Conservation (phyloP, 2,888 invertebrate genomes). For the Patella depressa region DNA sequence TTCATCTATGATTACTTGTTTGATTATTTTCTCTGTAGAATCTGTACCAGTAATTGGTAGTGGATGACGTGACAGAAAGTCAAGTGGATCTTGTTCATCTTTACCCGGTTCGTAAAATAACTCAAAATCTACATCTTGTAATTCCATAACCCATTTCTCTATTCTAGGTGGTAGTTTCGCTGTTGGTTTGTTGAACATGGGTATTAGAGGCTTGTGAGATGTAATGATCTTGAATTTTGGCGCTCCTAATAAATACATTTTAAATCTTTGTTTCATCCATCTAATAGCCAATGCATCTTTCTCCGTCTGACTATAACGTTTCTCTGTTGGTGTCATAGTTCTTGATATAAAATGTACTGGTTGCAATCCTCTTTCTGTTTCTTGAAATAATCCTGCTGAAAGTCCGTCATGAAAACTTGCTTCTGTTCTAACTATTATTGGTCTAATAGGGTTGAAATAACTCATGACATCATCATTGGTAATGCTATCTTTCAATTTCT, state of each 20-base stretch:
- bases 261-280: constrained; percentile 26
- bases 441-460: not conserved
- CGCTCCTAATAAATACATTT: constrained; percentile 34
- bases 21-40: constrained; percentile 21
- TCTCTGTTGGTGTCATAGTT: constrained; percentile 29
- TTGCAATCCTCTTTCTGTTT: constrained; percentile 28
- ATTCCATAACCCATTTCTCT: constrained; percentile 30
- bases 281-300: constrained; percentile 25
- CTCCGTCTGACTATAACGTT: constrained; percentile 28
- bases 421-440: not conserved
- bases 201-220: constrained; percentile 26
- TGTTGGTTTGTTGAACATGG: constrained; percentile 3
- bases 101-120: constrained; percentile 19
- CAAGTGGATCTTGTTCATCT: constrained; percentile 13
- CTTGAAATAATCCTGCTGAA: constrained; percentile 20
- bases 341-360: constrained; percentile 32
- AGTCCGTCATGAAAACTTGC: not conserved
- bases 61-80: constrained; percentile 20
- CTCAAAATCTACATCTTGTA: constrained; percentile 26
- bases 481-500: not conserved
- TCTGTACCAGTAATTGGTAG: constrained; percentile 23
- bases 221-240: constrained; percentile 33
- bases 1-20: constrained; percentile 8
- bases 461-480: not conserved
- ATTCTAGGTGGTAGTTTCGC: constrained; percentile 21